Conservation (phyloP, 1,140 invertebrate species). For the Dryas iulia region DNA sequence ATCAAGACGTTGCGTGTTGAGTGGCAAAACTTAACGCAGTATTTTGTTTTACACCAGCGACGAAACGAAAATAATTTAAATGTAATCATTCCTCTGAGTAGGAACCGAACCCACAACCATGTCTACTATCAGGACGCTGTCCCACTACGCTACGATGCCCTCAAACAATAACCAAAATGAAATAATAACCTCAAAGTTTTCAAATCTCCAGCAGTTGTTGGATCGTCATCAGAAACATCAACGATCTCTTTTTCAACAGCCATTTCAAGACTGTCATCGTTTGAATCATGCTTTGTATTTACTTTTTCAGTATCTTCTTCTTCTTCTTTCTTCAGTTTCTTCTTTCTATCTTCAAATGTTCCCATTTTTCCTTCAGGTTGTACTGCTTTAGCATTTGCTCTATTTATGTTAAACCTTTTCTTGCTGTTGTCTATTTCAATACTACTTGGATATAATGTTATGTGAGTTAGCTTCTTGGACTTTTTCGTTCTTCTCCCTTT, state of each 20-base stretch:
- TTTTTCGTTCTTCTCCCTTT: neutral
- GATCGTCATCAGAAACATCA: neutral
- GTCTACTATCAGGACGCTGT: too few relatives aligned
- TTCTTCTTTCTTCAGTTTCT: too few relatives aligned
- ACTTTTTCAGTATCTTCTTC: neutral
- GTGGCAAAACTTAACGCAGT: too few relatives aligned
- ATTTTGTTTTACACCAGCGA: too few relatives aligned
- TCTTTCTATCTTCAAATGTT: neutral
- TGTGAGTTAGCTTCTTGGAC: conserved; percentile 2
- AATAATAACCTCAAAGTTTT: neutral
- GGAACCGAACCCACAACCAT: too few relatives aligned
- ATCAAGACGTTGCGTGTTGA: too few relatives aligned
- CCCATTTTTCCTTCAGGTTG: neutral
- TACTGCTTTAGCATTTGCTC: neutral
- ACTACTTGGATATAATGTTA: conserved; percentile 19
- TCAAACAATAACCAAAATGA: too few relatives aligned
- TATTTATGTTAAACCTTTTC: neutral
- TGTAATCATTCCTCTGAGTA: too few relatives aligned
- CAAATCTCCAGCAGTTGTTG: neutral
- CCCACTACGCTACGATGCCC: too few relatives aligned
- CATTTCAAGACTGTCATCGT: neutral
- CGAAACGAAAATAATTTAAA: too few relatives aligned
- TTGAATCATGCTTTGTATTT: neutral
- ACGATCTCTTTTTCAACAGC: neutral
- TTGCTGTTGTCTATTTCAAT: conserved; percentile 1